Evolutionary conservation across 2,888 invertebrate species (phyloP).

Genomic region (Carabus problematicus): DNA sequence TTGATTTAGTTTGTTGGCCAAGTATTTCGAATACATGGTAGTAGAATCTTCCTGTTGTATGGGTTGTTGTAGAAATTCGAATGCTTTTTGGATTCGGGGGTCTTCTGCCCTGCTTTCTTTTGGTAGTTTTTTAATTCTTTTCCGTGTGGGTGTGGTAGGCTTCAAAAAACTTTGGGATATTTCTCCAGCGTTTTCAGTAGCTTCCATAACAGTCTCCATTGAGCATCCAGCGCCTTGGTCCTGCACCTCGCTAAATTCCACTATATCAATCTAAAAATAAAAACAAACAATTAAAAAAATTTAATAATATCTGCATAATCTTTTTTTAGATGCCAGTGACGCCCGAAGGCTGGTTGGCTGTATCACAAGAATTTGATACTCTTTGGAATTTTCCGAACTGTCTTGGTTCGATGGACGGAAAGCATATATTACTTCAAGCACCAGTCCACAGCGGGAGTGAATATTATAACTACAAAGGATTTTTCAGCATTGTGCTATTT

Average conservation of each 20-base stretch:
- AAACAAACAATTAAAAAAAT: not conserved
- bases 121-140: not conserved
- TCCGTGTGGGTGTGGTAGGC: not conserved
- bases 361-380: not conserved
- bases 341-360: not conserved
- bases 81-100: too few species aligned
- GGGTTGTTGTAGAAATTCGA: not conserved
- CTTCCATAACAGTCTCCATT: not conserved
- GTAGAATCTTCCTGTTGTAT: not conserved
- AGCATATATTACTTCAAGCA: conserved; percentile 48
- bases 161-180: not conserved
- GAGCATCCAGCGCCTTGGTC: not conserved
- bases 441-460: conserved; percentile 45
- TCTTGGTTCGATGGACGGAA: conserved; percentile 49
- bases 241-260: not conserved
- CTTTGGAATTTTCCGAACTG: not conserved
- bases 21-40: not conserved
- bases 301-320: not conserved
- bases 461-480: conserved; percentile 49
- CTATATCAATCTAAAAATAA: not conserved
- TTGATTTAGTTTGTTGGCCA: not conserved
- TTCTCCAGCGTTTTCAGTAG: not conserved
- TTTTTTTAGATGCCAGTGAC: not conserved
- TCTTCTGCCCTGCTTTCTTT: not conserved
- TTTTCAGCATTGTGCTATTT: conserved; percentile 48